Evolutionary conservation across 2,888 invertebrate species (phyloP).

Genomic region (Athetis lepigone): DNA sequence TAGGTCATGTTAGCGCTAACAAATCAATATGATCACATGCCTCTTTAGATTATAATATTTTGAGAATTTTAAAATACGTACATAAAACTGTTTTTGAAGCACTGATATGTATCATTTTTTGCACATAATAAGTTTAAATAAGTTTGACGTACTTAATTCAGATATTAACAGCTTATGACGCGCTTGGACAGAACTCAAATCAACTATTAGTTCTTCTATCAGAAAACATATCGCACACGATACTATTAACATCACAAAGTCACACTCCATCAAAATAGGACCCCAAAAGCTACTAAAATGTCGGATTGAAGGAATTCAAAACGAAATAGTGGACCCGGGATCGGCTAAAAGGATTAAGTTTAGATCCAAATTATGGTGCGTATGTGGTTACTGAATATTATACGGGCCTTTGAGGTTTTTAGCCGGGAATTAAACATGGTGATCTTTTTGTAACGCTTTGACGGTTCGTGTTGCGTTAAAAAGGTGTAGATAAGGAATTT

Average conservation of each 20-base stretch:
- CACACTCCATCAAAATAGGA: slow-evolving; percentile 13
- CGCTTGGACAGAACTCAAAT: too few relatives aligned
- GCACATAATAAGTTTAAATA: too few relatives aligned
- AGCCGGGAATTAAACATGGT: slow-evolving; percentile 10
- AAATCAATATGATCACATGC: too few relatives aligned
- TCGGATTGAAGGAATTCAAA: slow-evolving; percentile 39
- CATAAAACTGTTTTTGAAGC: too few relatives aligned
- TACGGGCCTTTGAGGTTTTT: slow-evolving; percentile 33
- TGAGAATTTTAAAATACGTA: too few relatives aligned
- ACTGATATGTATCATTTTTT: too few relatives aligned
- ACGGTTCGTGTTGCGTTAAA: neutral
- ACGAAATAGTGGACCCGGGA: slow-evolving; percentile 14
- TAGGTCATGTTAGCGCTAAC: too few relatives aligned
- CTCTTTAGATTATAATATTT: too few relatives aligned
- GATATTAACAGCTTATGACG: too few relatives aligned
- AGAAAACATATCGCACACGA: neutral
- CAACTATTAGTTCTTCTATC: neutral
- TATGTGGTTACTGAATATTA: slow-evolving; percentile 24
- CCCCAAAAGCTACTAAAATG: slow-evolving; percentile 14
- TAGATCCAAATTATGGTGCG: slow-evolving; percentile 25
- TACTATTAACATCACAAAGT: neutral
- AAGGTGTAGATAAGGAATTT: slow-evolving; percentile 1
- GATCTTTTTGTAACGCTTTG: slow-evolving; percentile 4
- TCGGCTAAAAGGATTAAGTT: slow-evolving; percentile 26
- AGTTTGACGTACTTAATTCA: too few relatives aligned